Base-by-base conservation (phyloP, 2,888 invertebrate species). In the Troides helena region DNA sequence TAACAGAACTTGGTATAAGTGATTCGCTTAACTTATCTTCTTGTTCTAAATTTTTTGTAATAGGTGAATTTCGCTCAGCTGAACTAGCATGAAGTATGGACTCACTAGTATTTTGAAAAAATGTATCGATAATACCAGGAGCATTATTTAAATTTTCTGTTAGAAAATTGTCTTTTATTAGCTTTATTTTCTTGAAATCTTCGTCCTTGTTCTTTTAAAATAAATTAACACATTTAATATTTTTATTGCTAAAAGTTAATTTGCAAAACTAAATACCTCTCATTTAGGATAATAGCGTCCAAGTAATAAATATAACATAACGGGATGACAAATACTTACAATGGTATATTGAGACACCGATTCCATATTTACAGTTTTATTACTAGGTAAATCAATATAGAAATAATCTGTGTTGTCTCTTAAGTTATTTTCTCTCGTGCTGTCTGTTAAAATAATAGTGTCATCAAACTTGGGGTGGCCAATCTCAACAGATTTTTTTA, bases 141-240 rank as follows among this genome's bases (percentile, higher is more conserved):
- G 23, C 0, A 21, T 60, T 36, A 25, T n/a, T 36, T 21, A 30
- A 30, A 36, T 12, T 2, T 60, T 60, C 60, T n/a, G 53, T 36
- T 17, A 8, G 7, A 61, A n/a, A 53, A n/a, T 53, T 18, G 1
- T 46, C 46, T 58, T 43, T n/a, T 12, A 68, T 43, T 0, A 58
- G 62, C 25, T 58, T 57, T 58, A 25, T n/a, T 18, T 12, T 46
- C 43, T 30, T 46, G 7, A 57, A 58, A 43, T 57, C 43, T 36
- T 43, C 46, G 18, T 62, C 46, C n/a, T 46, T 62, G 58, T 43
- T 62, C 67, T 68, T 21, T 21, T 46, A 62, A 25, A 30, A 23
- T 23, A 50, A 46, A 50, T 46, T 58, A 1, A 58, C 23, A n/a
- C n/a, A 53, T n/a, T 53, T 1, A 46, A 4, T 46, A 14, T 14